Conservation (phyloP, 2,797 vertebrate genomes). For the Serranus cabrilla region DNA sequence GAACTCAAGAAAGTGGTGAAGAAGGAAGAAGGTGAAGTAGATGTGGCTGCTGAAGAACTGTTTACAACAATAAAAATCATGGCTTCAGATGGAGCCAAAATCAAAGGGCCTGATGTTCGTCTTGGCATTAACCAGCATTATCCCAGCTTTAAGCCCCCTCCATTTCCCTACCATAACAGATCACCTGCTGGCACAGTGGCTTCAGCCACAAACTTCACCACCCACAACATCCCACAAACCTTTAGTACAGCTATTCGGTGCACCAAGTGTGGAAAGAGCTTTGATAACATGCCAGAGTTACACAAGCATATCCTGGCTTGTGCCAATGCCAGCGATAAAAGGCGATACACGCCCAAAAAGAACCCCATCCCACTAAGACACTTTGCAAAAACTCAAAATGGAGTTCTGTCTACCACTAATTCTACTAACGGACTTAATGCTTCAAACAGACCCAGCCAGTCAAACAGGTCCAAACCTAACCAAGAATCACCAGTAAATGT, state of each 20-base stretch:
- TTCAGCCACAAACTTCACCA: conserved; percentile 97
- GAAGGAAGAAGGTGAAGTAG: conserved; percentile 81
- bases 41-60: conserved; percentile 90
- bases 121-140: conserved; percentile 98
- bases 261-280: conserved; percentile 98
- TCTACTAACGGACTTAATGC: conserved; percentile 87
- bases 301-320: conserved; percentile 97
- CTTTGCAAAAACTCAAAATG: conserved; percentile 92
- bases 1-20: conserved; percentile 68
- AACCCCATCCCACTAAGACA: conserved; percentile 96
- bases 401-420: conserved; percentile 86
- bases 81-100: conserved; percentile 91
- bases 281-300: conserved; percentile 98
- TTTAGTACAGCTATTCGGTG: conserved; percentile 97
- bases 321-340: conserved; percentile 97
- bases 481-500: conserved; percentile 91
- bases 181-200: conserved; percentile 90
- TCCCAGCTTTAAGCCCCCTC: conserved; percentile 98
- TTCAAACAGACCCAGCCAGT: conserved; percentile 90
- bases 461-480: conserved; percentile 89
- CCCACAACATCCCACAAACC: conserved; percentile 98
- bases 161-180: conserved; percentile 97
- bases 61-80: conserved; percentile 97
- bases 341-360: conserved; percentile 96
- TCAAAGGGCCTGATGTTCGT: conserved; percentile 94